Conservation (phyloP, 1,140 invertebrate species). For the Doryteuthis pealeii region DNA sequence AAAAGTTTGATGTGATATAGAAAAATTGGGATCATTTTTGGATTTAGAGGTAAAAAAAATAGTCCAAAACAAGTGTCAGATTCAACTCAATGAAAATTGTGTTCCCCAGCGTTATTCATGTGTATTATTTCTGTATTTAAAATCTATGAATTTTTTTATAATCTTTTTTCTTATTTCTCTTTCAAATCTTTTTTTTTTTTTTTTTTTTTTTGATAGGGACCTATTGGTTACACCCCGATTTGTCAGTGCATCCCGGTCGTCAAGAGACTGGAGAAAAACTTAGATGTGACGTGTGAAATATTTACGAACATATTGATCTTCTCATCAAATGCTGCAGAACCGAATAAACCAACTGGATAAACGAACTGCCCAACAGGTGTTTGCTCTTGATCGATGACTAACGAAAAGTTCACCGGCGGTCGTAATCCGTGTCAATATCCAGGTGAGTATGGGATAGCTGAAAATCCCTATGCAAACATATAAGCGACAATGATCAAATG, state of each 20-base stretch:
- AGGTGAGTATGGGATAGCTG: conserved; percentile 27
- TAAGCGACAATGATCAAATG: conserved; percentile 31
- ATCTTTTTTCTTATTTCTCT: too few species aligned
- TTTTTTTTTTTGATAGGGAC: conserved; percentile 65
- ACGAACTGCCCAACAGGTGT: conserved; percentile 75
- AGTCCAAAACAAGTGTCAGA: too few species aligned
- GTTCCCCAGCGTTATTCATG: too few species aligned
- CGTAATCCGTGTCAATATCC: conserved; percentile 21
- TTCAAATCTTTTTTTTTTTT: too few species aligned
- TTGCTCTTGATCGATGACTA: conserved; percentile 43
- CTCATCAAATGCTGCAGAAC: conserved; percentile 76
- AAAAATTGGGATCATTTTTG: too few species aligned
- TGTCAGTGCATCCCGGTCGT: conserved; percentile 83
- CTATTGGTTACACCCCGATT: conserved; percentile 83
- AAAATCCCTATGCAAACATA: conserved; percentile 28
- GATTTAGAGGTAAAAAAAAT: too few species aligned
- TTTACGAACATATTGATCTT: conserved; percentile 81
- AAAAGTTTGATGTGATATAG: too few species aligned
- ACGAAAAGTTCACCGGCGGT: conserved; percentile 35
- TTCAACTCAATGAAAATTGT: too few species aligned
- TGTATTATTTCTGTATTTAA: too few species aligned
- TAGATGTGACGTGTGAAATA: conserved; percentile 83
- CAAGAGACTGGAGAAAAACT: conserved; percentile 80
- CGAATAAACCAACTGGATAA: conserved; percentile 78
- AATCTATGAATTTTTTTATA: too few species aligned